These are phyloP conservation scores for Corythoichthys haematopterus DNA, from an alignment of 2,113 vertebrate genomes.

Conservation along the genomic window DNA sequence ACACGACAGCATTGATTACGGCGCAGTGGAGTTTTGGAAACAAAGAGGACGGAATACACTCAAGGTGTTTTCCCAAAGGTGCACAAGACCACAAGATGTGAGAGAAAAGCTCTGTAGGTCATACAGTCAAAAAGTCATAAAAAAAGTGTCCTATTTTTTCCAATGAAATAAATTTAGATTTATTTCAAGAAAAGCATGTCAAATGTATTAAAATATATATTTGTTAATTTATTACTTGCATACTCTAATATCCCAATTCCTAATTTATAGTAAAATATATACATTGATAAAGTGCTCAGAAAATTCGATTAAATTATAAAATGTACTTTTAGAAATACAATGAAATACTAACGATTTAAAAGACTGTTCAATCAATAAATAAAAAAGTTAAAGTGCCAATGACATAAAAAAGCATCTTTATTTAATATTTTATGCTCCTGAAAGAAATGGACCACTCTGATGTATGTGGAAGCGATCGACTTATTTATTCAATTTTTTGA, in stretches of 20 bases:
- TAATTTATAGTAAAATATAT: not conserved
- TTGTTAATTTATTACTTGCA: too few relatives aligned
- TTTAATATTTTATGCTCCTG: too few relatives aligned
- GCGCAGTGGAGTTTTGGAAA: slow-evolving; percentile 13
- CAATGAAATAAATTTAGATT: not conserved
- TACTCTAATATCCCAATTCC: too few relatives aligned
- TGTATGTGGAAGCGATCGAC: too few relatives aligned
- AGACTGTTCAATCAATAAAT: too few relatives aligned
- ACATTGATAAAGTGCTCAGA: not conserved
- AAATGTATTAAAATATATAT: not conserved
- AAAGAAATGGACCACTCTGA: too few relatives aligned
- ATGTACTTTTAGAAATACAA: too few relatives aligned
- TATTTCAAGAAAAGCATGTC: not conserved
- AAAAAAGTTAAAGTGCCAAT: too few relatives aligned
- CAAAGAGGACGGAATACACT: not conserved
- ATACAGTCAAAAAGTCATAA: not conserved
- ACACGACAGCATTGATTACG: slow-evolving; percentile 34
- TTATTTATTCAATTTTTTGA: too few relatives aligned
- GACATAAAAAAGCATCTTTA: too few relatives aligned
- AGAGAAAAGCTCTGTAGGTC: not conserved
- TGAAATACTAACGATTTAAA: too few relatives aligned
- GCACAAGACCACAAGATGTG: not conserved
- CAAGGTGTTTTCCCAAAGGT: not conserved
- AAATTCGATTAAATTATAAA: too few relatives aligned
- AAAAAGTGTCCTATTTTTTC: not conserved